Base-by-base conservation (phyloP, 2,888 invertebrate species). In the Tipula unca region DNA sequence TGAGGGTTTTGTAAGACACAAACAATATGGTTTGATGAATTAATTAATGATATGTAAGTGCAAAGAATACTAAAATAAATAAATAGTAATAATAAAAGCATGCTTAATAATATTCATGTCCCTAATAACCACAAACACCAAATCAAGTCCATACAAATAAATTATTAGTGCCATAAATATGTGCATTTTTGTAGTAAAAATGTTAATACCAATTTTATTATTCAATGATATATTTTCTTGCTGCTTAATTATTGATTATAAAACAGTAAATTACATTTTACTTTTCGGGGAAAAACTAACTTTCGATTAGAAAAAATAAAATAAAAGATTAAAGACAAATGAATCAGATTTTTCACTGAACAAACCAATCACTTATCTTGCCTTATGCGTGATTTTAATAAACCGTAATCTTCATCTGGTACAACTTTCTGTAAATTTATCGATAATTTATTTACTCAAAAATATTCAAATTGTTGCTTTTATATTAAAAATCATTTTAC, bases 331-430 rank as follows among this genome's bases (percentile, higher is more conserved):
- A 69, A 54, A 69, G 69, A 69, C 25, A 69, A 69, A 69, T 25
- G 25, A 10, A 69, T 25, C 25, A 69, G 69, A 69, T 69, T 69
- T 48, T 69, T 69, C 69, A 69, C 69, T 69, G 69, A 69, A 69
- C 69, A 69, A 69, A 69, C 69, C 69, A 69, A 69, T 69, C 69
- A 69, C 69, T 32, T 83, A 83, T 85, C 85, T 85, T 85, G 85
- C 85, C 85, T 85, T 85, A 85, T 48, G n/a, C 48, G 85, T 32
- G 85, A 85, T 54, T 85, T 48, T 29, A 48, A 85, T 54, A 48
- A 48, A 29, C 85, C 85, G 17, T 32, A 48, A 48, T 85, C 85
- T 32, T 85, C 85, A 29, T 85, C 48, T 17, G 85, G 54, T 54
- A 32, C n/a, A 54, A 29, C 29, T 48, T 48, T 48, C 85, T 85